Conservation (phyloP, 2,888 invertebrate species). For the Lasioglossum oenotherae region DNA sequence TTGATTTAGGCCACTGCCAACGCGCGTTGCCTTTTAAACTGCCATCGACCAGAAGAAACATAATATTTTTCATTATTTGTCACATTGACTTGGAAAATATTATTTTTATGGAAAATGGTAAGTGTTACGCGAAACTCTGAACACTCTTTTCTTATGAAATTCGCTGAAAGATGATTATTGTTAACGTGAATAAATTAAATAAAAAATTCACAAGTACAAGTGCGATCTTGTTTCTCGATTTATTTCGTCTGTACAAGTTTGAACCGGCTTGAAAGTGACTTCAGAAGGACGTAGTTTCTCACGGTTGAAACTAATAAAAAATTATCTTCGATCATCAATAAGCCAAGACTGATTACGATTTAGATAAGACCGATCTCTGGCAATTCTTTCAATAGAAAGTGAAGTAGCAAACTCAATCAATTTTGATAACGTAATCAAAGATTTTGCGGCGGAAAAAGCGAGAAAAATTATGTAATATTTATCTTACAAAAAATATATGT, state of each 20-base stretch:
- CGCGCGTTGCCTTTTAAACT: not conserved
- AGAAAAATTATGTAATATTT: too few relatives aligned
- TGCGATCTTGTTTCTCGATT: slow-evolving; percentile 3
- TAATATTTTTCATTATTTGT: not conserved
- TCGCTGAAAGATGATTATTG: not conserved
- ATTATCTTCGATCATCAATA: too few relatives aligned
- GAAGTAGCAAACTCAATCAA: too few relatives aligned
- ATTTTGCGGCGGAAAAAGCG: too few relatives aligned
- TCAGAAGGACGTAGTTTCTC: too few relatives aligned
- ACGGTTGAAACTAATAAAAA: too few relatives aligned
- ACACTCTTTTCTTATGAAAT: not conserved
- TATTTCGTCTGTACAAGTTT: slow-evolving; percentile 10
- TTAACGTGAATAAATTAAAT: slow-evolving; percentile 1
- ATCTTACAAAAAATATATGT: too few relatives aligned
- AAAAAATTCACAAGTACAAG: not conserved
- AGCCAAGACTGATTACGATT: too few relatives aligned
- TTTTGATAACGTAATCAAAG: too few relatives aligned
- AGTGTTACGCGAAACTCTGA: not conserved
- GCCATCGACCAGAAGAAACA: not conserved
- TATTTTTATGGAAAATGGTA: not conserved
- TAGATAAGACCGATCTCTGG: too few relatives aligned
- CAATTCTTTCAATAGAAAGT: too few relatives aligned
- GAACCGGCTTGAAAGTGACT: slow-evolving; percentile 2
- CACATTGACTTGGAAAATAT: not conserved
- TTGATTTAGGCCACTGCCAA: slow-evolving; percentile 2